Percentiles rank a stretch among this genome's conserved stretches.
Evolutionary conservation across 2,797 vertebrate species (phyloP).

Genomic region (Harpagifer antarcticus): DNA sequence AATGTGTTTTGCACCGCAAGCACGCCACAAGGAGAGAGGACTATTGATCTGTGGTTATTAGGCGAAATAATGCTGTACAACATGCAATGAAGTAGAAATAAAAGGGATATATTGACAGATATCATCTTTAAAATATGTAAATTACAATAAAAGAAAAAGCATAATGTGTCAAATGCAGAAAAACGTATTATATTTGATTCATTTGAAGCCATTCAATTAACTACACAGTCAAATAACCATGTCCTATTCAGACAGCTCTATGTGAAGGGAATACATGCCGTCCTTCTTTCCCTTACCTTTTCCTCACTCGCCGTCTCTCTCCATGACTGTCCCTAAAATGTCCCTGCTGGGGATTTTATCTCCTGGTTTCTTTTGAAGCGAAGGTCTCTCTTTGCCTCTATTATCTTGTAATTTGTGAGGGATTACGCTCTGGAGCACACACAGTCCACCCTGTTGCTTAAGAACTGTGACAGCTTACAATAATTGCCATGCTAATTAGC

Average conservation of each 20-base stretch:
- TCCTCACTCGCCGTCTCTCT: slow-evolving; percentile 45
- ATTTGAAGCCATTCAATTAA: slow-evolving; percentile 25
- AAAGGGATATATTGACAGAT: background rate
- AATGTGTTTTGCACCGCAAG: slow-evolving; percentile 1
- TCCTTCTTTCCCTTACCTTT: slow-evolving; percentile 61
- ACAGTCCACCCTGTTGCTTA: slow-evolving; percentile 81
- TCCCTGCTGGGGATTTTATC: slow-evolving; percentile 83
- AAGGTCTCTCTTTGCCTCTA: slow-evolving; percentile 81
- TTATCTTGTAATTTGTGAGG: slow-evolving; percentile 87
- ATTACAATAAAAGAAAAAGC: background rate
- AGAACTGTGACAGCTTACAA: slow-evolving; percentile 87
- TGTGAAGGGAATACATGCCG: slow-evolving; percentile 59
- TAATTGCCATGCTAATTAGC: slow-evolving; percentile 86
- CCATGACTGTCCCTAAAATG: slow-evolving; percentile 72
- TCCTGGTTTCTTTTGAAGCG: slow-evolving; percentile 79
- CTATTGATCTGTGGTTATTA: slow-evolving; percentile 32
- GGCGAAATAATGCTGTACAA: slow-evolving; percentile 2
- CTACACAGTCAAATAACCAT: slow-evolving; percentile 28
- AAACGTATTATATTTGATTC: slow-evolving; percentile 13
- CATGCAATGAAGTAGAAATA: background rate
- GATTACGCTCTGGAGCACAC: slow-evolving; percentile 83
- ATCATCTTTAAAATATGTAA: slow-evolving; percentile 1
- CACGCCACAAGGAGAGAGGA: background rate
- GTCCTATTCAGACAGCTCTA: slow-evolving; percentile 45
- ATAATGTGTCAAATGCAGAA: slow-evolving; percentile 15